Percentiles rank a stretch among this genome's conserved stretches.
phyloP scores from a whole-genome alignment of 2,113 vertebrate genomes.

The Vulpes vulpes region DNA sequence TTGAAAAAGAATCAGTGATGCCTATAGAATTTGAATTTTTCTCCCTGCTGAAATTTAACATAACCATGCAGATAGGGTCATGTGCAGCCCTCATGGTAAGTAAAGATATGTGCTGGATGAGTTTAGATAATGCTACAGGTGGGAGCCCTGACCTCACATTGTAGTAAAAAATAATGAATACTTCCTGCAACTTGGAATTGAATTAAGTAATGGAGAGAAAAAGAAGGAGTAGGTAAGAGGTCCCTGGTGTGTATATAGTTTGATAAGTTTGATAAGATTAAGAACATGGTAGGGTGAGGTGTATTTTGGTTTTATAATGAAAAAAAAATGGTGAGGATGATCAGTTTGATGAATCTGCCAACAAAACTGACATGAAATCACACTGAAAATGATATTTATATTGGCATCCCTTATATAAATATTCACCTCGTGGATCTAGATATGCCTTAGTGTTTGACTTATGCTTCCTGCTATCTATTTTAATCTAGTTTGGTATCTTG shows the following conservation, averaged over 20 bases:
- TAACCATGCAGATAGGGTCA: background rate
- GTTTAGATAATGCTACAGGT: background rate
- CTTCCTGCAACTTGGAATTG: background rate
- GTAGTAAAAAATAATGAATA: background rate
- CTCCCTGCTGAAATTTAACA: background rate
- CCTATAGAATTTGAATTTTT: conserved; percentile 35
- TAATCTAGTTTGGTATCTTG: conserved; percentile 39
- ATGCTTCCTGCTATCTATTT: conserved; percentile 17
- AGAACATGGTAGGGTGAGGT: background rate
- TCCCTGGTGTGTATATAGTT: background rate
- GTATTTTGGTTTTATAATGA: background rate
- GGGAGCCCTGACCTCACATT: background rate
- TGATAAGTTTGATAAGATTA: background rate
- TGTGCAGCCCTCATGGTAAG: background rate
- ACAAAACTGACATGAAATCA: conserved; percentile 22
- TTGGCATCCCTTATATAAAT: background rate
- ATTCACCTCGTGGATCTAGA: background rate
- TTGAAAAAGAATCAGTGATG: conserved; percentile 1
- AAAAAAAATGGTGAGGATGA: background rate
- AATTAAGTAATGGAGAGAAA: background rate
- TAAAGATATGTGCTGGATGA: background rate
- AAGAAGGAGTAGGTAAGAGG: background rate
- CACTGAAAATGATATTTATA: background rate
- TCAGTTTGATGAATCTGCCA: conserved; percentile 5
- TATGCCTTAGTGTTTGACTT: background rate